These are phyloP conservation scores for Epinephelus awoara DNA, from an alignment of 2,797 vertebrate genomes.

Conservation along the genomic window DNA sequence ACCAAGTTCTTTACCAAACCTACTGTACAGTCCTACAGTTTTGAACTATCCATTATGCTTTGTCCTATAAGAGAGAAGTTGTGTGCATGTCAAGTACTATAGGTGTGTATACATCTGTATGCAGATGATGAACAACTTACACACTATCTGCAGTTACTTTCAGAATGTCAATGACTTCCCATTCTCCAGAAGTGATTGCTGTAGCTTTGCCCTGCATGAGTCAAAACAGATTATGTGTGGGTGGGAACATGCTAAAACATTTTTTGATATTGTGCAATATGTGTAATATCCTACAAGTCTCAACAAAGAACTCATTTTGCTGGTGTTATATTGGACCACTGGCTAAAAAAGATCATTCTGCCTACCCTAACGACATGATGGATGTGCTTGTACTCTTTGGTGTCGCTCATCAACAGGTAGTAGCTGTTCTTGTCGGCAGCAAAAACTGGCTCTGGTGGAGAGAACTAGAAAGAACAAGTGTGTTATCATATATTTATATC, in stretches of 20 bases:
- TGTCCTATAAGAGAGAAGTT: not conserved
- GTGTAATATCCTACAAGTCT: not conserved
- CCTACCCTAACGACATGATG: slow-evolving; percentile 87
- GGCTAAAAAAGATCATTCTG: not conserved
- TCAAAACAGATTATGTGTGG: slow-evolving; percentile 2
- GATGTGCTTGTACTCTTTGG: slow-evolving; percentile 92
- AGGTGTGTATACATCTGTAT: not conserved
- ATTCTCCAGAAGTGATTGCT: slow-evolving; percentile 88
- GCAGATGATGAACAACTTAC: slow-evolving; percentile 80
- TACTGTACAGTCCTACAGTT: not conserved
- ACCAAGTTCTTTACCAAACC: too few relatives aligned
- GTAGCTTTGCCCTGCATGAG: slow-evolving; percentile 77
- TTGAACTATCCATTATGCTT: not conserved
- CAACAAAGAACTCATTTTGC: not conserved
- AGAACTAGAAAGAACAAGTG: slow-evolving; percentile 88
- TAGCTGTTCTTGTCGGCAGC: slow-evolving; percentile 87
- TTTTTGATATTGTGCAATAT: too few relatives aligned
- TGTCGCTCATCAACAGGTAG: slow-evolving; percentile 93
- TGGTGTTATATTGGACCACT: too few relatives aligned
- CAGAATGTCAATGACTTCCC: slow-evolving; percentile 93
- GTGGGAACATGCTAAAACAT: not conserved
- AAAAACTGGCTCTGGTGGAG: slow-evolving; percentile 91
- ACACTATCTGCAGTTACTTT: slow-evolving; percentile 87
- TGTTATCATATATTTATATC: not conserved
- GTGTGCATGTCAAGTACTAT: too few relatives aligned